Base-by-base conservation (phyloP, 2,888 invertebrate genomes). In the Melanostoma mellinum region DNA sequence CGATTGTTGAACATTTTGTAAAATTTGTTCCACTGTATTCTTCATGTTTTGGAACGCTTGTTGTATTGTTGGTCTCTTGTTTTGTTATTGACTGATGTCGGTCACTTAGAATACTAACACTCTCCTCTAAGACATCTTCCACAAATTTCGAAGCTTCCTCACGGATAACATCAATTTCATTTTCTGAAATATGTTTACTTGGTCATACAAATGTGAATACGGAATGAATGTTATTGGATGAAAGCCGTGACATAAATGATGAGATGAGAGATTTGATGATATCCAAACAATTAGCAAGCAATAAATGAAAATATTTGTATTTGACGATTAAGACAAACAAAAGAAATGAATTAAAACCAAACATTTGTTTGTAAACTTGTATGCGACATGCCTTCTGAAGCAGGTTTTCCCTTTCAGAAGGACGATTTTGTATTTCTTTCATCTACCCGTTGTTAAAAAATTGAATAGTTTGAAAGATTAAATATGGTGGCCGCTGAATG, bases 1-100 rank as follows among this genome's bases (percentile, higher is more conserved):
- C 91, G 87, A 91, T 90, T 65, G 91, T 90, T 85, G 91, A 90
- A 85, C 90, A 90, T 87, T 91, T 91, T 80, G 90, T 88, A 74
- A 90, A 89, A 88, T 90, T 90, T 81, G 89, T 87, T 77, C 90
- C 90, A 86, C 86, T 89, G 87, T 89, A 87, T 81, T 91, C 89
- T 86, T 91, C 90, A 86, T 33, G 40, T 42, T 20, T 85, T 87
- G 44, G 85, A 81, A 46, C 9, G 58, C 8, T 10, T 44, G 55
- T 40, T 46, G 44, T 84, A 60, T 10, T 53, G 58, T 20, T 20
- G 44, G 42, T 61, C 35, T 61, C 44, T 6, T 1, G n/a, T 3
- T 63, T 50, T 38, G 63, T 32, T 50, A 6, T 40, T 32, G 8
- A 75, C 61, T 80, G 61, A 42, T 86, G 86, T 81, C 90, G 89